Base-by-base conservation (phyloP, 2,888 invertebrate genomes). In the Pseudococcus viburni region DNA sequence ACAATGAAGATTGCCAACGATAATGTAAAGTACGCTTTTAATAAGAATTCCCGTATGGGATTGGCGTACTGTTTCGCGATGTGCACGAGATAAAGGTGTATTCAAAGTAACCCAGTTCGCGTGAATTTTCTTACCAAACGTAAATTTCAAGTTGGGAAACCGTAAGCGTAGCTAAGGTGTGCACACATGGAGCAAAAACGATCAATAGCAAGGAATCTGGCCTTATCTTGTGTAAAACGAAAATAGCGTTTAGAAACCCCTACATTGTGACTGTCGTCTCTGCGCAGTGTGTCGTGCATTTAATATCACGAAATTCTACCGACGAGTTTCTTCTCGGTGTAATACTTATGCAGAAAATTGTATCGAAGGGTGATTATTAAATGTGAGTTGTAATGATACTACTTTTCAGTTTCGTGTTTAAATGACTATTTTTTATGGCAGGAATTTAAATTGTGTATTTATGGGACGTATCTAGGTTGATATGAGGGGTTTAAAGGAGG, bases 1-100 rank as follows among this genome's bases (percentile, higher is more conserved):
- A 73, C 68, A 73, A 73, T 73, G 68, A 73, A 73, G 68, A 73
- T 73, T 73, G 68, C 68, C 68, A 73, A 73, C 68, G 68, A 73
- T 73, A 73, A 73, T 73, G 68, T 33, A 73, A 73, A 73, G 68
- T 26, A 73, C 68, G 68, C 68, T 73, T 73, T 73, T 73, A 73
- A 73, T 73, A 73, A 73, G 68, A 73, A 73, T 73, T 73, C 68
- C 68, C 68, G 68, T 15, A 73, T 33, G 68, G 68, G 68, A 73
- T 73, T 73, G 68, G 68, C 68, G 59, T 73, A 73, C 68, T 73
- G 33, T 73, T 73, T 26, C 68, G 15, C 33, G 68, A 59, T 73
- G 68, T 73, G 68, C 68, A 22, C 22, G 68, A 73, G 68, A 73
- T 73, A 33, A 73, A 73, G 68, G 68, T 73, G 68, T 73, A 73